phyloP scores from a whole-genome alignment of 2,888 invertebrate species.

The Chesias legatella region DNA sequence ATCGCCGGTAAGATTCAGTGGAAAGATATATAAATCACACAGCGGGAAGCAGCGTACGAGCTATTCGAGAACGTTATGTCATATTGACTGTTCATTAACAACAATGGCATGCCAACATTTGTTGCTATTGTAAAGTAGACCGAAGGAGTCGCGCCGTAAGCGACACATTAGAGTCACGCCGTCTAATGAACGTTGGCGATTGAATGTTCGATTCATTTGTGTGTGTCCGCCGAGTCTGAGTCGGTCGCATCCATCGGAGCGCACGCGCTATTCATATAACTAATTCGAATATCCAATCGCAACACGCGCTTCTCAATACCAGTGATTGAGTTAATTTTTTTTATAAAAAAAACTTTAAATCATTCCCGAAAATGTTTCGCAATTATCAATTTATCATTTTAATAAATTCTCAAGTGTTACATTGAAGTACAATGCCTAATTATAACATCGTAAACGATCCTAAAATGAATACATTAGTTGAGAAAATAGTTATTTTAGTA shows the following conservation, averaged over 20 bases:
- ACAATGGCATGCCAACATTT: slow-evolving; percentile 31
- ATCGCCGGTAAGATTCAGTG: neutral
- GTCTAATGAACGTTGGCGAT: slow-evolving; percentile 16
- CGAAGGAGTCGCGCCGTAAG: slow-evolving; percentile 17
- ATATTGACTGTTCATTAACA: slow-evolving; percentile 30
- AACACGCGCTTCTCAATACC: slow-evolving; percentile 15
- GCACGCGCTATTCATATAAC: slow-evolving; percentile 8
- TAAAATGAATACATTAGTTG: too few relatives aligned
- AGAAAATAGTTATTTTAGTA: too few relatives aligned
- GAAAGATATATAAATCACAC: slow-evolving; percentile 2
- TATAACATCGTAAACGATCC: too few relatives aligned
- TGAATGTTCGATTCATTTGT: slow-evolving; percentile 23
- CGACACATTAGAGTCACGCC: slow-evolving; percentile 11
- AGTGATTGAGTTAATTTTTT: too few relatives aligned
- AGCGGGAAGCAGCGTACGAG: slow-evolving; percentile 7
- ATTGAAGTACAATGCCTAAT: too few relatives aligned
- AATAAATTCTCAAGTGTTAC: too few relatives aligned
- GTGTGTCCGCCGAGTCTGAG: slow-evolving; percentile 21
- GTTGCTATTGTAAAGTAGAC: slow-evolving; percentile 24
- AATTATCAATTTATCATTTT: too few relatives aligned
- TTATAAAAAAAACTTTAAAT: too few relatives aligned
- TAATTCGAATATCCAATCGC: neutral
- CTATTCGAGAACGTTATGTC: slow-evolving; percentile 29
- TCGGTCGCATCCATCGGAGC: slow-evolving; percentile 9
- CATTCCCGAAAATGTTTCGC: too few relatives aligned